Conservation (phyloP, 1,140 invertebrate genomes). For the Ceratosolen fusciceps region DNA sequence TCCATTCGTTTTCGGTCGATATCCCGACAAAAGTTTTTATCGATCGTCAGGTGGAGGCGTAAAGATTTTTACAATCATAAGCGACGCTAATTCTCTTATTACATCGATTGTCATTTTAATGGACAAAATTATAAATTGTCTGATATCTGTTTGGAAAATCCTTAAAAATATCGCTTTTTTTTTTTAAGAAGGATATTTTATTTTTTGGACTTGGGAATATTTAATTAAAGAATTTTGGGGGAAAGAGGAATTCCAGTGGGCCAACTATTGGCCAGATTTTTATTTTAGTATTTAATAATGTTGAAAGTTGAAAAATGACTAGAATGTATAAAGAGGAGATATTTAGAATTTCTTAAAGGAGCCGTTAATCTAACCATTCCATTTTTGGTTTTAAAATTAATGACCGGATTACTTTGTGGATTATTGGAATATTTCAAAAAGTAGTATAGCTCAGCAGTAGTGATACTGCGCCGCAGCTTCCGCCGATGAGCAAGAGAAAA, state of each 20-base stretch:
- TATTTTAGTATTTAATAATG: neutral
- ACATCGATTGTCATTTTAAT: too few relatives aligned
- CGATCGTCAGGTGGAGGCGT: too few relatives aligned
- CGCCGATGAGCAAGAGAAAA: constrained; percentile 6
- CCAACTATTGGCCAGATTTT: too few relatives aligned
- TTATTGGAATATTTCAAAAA: constrained; percentile 47
- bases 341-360: neutral
- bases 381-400: constrained; percentile 15
- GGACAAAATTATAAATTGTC: too few relatives aligned
- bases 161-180: neutral
- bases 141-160: too few relatives aligned
- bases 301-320: neutral
- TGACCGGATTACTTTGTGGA: constrained; percentile 4
- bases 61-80: too few relatives aligned
- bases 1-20: too few relatives aligned
- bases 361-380: neutral
- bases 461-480: constrained; percentile 25
- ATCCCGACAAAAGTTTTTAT: too few relatives aligned
- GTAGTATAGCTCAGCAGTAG: constrained; percentile 26
- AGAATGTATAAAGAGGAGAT: neutral
- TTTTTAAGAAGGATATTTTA: neutral
- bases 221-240: neutral
- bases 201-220: too few relatives aligned
- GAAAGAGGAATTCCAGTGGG: neutral
- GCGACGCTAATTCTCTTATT: too few relatives aligned